A percentile compares a stretch with the other conserved stretches of the same genome.
Conservation (phyloP, 2,113 vertebrate species). For the Paratilapia polleni region DNA sequence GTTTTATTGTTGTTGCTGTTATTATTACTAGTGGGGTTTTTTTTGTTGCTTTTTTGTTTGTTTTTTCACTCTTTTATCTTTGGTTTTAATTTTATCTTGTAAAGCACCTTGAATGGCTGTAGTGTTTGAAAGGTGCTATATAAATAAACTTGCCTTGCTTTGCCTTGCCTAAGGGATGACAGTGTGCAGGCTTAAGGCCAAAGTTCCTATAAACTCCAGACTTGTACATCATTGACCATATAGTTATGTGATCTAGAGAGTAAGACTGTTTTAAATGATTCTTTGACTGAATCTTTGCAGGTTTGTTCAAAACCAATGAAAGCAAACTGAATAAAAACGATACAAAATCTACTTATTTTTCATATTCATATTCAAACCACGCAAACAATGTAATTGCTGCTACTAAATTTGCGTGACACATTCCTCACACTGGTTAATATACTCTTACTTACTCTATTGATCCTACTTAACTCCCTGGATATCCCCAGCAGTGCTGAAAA, state of each 20-base stretch:
- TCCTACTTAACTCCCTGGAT: slow-evolving; percentile 12
- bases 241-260: slow-evolving; percentile 34
- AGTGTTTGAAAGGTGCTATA: too few species aligned
- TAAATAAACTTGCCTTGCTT: too few species aligned
- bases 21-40: too few species aligned
- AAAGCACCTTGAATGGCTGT: too few species aligned
- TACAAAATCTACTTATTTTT: neutral
- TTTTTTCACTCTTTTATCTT: too few species aligned
- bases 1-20: too few species aligned
- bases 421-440: slow-evolving; percentile 18
- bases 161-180: too few species aligned
- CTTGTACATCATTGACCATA: slow-evolving; percentile 31
- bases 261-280: slow-evolving; percentile 1
- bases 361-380: slow-evolving; percentile 3
- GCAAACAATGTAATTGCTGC: neutral
- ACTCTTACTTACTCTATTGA: slow-evolving; percentile 53
- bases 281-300: slow-evolving; percentile 47
- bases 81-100: too few species aligned
- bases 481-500: slow-evolving; percentile 33
- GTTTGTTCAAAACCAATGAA: slow-evolving; percentile 3
- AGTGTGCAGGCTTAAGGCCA: slow-evolving; percentile 56
- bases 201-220: slow-evolving; percentile 26
- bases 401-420: neutral
- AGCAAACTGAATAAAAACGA: slow-evolving; percentile 4
- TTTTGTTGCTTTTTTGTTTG: too few species aligned